These are phyloP conservation scores for Forbesichthys papilliferus DNA, from an alignment of 2,113 vertebrate species.

Conservation along the genomic window DNA sequence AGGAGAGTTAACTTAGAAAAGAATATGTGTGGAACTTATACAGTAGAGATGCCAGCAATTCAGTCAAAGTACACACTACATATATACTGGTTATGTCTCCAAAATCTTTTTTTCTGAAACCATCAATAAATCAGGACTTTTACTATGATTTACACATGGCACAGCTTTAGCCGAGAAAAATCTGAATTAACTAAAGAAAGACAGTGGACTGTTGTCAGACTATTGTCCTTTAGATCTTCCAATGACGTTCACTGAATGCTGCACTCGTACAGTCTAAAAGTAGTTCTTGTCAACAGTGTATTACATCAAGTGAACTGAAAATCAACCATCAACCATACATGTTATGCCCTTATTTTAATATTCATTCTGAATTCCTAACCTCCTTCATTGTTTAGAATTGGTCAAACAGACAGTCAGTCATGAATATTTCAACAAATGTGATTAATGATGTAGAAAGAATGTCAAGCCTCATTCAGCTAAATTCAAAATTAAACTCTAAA, in stretches of 20 bases:
- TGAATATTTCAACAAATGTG: constrained; percentile 61
- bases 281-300: too few relatives aligned
- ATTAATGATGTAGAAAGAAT: constrained; percentile 60
- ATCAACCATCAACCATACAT: constrained; percentile 18
- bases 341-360: constrained; percentile 20
- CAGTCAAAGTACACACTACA: constrained; percentile 50
- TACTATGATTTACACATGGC: constrained; percentile 7
- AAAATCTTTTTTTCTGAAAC: constrained; percentile 6
- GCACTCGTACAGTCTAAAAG: too few relatives aligned
- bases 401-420: constrained; percentile 34
- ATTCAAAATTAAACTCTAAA: constrained; percentile 31
- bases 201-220: constrained; percentile 14
- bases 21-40: constrained; percentile 16
- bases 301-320: constrained; percentile 2
- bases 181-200: neutral
- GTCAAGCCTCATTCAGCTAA: constrained; percentile 24
- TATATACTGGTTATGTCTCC: constrained; percentile 25
- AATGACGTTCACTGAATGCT: constrained; percentile 12
- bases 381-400: constrained; percentile 11
- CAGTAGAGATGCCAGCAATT: constrained; percentile 28
- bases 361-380: constrained; percentile 20
- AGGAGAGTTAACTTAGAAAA: constrained; percentile 24
- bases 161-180: neutral
- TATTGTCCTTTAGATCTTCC: constrained; percentile 26
- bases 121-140: constrained; percentile 24